Percentiles rank a stretch among this genome's conserved stretches.
Conservation (phyloP, 2,888 invertebrate species). For the Nephrocerus scutellatus region DNA sequence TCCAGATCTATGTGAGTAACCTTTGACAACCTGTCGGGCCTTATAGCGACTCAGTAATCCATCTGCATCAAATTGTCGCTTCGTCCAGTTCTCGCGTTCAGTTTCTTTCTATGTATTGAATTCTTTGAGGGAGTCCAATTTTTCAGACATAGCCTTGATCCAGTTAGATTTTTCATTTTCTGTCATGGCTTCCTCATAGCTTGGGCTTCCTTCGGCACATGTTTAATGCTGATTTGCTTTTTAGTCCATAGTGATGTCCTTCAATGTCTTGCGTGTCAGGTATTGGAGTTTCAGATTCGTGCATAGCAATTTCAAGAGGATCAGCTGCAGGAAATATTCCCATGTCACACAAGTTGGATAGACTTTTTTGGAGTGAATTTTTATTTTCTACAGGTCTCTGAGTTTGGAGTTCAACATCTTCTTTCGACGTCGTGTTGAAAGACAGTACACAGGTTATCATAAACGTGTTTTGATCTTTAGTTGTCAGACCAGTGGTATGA, state of each 20-base stretch:
- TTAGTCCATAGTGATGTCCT: conserved; percentile 5
- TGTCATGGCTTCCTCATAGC: conserved; percentile 7
- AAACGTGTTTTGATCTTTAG: no score
- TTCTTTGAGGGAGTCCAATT: conserved; percentile 3
- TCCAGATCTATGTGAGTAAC: background rate
- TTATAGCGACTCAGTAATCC: conserved; percentile 2
- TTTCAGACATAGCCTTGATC: conserved; percentile 6
- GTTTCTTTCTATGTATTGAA: conserved; percentile 3
- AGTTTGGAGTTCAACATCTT: background rate
- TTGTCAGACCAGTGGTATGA: no score
- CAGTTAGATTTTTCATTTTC: conserved; percentile 8
- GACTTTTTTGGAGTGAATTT: conserved; percentile 4
- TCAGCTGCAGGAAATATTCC: conserved; percentile 2
- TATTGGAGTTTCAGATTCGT: no score
- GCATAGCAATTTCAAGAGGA: conserved; percentile 3
- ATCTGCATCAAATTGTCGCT: conserved; percentile 3
- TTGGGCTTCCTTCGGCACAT: conserved; percentile 8
- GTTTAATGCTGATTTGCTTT: conserved; percentile 5
- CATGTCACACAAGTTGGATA: conserved; percentile 1
- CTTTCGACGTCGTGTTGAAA: no score
- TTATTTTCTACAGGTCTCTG: background rate
- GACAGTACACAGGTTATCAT: no score
- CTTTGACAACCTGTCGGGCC: no score
- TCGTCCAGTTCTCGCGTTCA: conserved; percentile 4
- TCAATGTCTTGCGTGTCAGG: no score